These are phyloP conservation scores for Chaitophorus viminalis DNA, from an alignment of 2,888 invertebrate genomes.

Conservation along the genomic window DNA sequence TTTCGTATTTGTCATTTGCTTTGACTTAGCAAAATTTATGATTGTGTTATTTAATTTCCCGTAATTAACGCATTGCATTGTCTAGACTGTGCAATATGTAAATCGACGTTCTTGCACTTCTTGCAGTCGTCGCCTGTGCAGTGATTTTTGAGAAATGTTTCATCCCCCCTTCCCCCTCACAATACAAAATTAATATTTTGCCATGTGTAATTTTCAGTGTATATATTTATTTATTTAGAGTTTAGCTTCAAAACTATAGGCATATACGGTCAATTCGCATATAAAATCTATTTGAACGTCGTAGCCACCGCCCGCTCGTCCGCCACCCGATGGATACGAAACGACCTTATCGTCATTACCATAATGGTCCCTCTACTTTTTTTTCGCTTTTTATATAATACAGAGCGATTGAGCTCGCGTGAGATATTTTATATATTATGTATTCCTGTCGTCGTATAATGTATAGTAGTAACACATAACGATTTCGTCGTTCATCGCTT, in stretches of 20 bases:
- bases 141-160: not conserved
- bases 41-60: conserved; percentile 9
- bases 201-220: too few relatives aligned
- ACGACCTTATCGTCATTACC: conserved; percentile 15
- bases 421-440: conserved; percentile 24
- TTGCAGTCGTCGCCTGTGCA: not conserved
- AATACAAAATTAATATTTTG: too few relatives aligned
- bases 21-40: not conserved
- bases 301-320: too few relatives aligned
- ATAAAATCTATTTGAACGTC: not conserved
- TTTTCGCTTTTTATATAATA: not conserved
- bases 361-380: conserved; percentile 1
- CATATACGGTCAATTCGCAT: not conserved
- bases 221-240: not conserved
- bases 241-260: not conserved
- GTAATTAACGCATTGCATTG: not conserved
- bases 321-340: not conserved
- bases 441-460: not conserved
- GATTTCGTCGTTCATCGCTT: not conserved
- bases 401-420: not conserved
- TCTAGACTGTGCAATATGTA: not conserved
- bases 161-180: too few relatives aligned
- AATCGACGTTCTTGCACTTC: not conserved
- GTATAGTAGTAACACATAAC: not conserved
- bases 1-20: conserved; percentile 18